Conservation (phyloP, 2,888 invertebrate species). For the Pseudococcus longispinus region DNA sequence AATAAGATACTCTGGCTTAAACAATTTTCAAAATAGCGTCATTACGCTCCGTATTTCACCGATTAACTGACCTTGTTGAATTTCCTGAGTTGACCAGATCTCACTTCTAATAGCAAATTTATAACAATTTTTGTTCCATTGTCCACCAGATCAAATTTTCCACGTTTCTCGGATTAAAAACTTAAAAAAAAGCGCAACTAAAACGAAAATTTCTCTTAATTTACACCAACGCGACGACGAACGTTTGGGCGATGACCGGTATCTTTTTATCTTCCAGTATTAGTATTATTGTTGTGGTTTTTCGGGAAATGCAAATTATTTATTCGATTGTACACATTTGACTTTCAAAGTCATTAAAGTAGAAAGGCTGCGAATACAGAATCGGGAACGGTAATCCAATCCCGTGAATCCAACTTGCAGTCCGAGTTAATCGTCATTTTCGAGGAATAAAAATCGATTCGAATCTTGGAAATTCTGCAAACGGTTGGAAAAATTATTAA, state of each 20-base stretch:
- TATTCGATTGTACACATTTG: background rate
- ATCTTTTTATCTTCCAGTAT: background rate
- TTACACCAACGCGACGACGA: background rate
- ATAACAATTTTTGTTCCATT: background rate
- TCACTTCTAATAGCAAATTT: background rate
- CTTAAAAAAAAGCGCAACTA: slow-evolving; percentile 18
- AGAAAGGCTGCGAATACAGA: background rate
- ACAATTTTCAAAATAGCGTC: background rate
- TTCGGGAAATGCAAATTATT: slow-evolving; percentile 11
- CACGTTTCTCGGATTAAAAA: background rate
- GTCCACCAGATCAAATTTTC: background rate
- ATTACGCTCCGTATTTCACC: background rate
- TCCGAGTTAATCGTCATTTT: slow-evolving; percentile 12
- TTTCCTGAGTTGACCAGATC: background rate
- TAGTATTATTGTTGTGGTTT: background rate
- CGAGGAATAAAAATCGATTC: slow-evolving; percentile 38
- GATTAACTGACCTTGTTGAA: background rate
- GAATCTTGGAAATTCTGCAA: slow-evolving; percentile 47
- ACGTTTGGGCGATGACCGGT: background rate
- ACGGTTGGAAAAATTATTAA: background rate
- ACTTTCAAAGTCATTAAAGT: slow-evolving; percentile 17
- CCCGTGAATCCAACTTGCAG: background rate
- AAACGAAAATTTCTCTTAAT: slow-evolving; percentile 11
- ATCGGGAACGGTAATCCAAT: background rate
- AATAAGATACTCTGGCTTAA: background rate